A percentile compares a stretch with the other conserved stretches of the same genome.
phyloP scores from a whole-genome alignment of 2,888 invertebrate species.

The Melieria picta region DNA sequence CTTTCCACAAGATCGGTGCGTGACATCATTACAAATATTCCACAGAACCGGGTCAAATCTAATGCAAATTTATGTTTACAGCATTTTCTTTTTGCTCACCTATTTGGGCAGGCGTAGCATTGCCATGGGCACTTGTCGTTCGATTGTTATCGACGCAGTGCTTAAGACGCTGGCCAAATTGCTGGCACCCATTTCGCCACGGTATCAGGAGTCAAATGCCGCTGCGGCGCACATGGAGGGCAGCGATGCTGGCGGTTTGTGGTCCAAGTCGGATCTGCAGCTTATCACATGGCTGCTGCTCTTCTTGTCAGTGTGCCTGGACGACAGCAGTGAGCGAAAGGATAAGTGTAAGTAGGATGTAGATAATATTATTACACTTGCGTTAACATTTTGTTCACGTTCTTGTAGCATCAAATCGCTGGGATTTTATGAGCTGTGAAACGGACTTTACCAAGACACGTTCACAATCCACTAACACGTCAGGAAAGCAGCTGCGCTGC shows the following conservation, averaged over 20 bases:
- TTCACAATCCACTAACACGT: constrained; percentile 56
- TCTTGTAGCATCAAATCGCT: constrained; percentile 69
- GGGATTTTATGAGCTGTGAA: constrained; percentile 92
- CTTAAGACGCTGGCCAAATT: constrained; percentile 71
- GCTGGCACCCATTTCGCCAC: constrained; percentile 69
- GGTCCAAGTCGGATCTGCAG: constrained; percentile 72
- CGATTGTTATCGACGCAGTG: constrained; percentile 72
- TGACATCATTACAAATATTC: constrained; percentile 1
- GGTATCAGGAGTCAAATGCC: constrained; percentile 57
- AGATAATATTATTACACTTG: background rate
- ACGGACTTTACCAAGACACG: constrained; percentile 68
- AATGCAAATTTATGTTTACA: constrained; percentile 56
- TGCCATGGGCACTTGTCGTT: constrained; percentile 71
- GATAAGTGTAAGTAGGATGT: constrained; percentile 60
- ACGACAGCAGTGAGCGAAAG: constrained; percentile 65
- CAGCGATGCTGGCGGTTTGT: constrained; percentile 53
- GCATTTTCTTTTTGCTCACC: constrained; percentile 86
- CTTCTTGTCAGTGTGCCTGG: constrained; percentile 79
- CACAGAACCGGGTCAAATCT: background rate
- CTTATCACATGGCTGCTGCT: constrained; percentile 80
- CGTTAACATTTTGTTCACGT: background rate
- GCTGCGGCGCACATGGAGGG: constrained; percentile 31
- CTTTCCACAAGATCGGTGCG: constrained; percentile 86
- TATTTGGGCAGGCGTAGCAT: constrained; percentile 87
- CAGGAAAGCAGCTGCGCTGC: constrained; percentile 62